Base-by-base conservation (phyloP, 2,888 invertebrate species). In the Lysandra bellargus region DNA sequence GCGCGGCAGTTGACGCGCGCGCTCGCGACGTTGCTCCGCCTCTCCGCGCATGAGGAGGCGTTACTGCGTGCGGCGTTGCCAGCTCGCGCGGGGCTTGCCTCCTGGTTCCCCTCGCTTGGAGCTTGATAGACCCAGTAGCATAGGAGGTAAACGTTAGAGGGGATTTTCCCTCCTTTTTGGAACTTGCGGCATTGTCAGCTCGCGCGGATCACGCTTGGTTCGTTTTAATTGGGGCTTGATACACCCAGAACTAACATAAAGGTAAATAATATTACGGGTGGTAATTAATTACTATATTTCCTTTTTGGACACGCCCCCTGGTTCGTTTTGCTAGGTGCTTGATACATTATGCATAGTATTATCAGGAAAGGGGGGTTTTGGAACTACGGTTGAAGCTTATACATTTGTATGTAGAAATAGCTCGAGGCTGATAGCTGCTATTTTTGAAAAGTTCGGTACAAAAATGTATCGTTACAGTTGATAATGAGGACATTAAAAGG, bases 1-100 rank as follows among this genome's bases (percentile, higher is more conserved):
- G 98, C 98, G 69, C 95, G 98, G 37, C 98, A 99, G 90, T 94
- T 99, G 86, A 98, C 98, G 17, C 96, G 97, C 86, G 98, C 98
- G 0, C 97, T 99, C 2, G 96, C 98, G 0, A 97, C 97, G 0
- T 92, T 99, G 79, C 95, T 99, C 53, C 96, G 98, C 82, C 97
- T 99, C 82, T 97, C 97, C 0, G 96, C 96, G 37, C 98, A 98
- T 86, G 99, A 99, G 90, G 98, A 99, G 87, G 96, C 97, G 85
- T 90, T 98, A 9, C 95, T 99, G 7, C 96, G 97, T 79, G 97
- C 98, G 84, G 97, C 98, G 0, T 89, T 98, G 81, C 89, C 96
- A 91, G 90, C 92, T 1, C 88, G 92, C 49, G 77, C 87, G 12
- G 91, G 90, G 4, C 82, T 91, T 79, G 86, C 90, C 81, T 89